phyloP scores from a whole-genome alignment of 1,140 invertebrate genomes.

The Anastatus disparis region DNA sequence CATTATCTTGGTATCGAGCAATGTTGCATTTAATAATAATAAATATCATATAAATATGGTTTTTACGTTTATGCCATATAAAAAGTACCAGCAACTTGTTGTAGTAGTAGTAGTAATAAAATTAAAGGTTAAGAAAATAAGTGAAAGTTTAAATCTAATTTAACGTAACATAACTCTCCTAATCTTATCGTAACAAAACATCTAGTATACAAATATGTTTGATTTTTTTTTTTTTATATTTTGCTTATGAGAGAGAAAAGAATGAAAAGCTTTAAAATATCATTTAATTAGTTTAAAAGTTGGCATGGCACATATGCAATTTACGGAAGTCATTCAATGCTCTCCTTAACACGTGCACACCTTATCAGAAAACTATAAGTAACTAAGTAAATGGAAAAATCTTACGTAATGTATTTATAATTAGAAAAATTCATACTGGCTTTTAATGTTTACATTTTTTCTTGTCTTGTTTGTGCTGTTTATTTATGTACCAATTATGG shows the following conservation, averaged over 20 bases:
- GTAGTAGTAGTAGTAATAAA: no score
- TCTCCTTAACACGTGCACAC: constrained; percentile 21
- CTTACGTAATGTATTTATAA: background rate
- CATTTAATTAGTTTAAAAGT: constrained; percentile 58
- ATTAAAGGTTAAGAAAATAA: background rate
- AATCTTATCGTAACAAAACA: background rate
- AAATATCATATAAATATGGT: no score
- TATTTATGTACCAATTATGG: no score
- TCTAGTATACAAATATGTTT: constrained; percentile 16
- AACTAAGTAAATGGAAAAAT: background rate
- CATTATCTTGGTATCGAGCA: no score
- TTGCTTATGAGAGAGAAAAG: no score
- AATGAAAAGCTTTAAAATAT: constrained; percentile 45
- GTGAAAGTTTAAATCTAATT: constrained; percentile 1
- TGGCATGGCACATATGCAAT: constrained; percentile 21
- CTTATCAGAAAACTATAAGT: constrained; percentile 30
- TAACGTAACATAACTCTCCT: background rate
- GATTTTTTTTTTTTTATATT: no score
- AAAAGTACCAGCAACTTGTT: no score
- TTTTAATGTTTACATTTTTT: background rate
- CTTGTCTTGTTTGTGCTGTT: no score
- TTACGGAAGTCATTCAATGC: background rate
- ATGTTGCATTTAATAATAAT: no score
- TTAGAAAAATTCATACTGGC: background rate
- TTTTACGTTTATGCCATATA: no score